Base-by-base conservation (phyloP, 1,140 invertebrate species). In the Subanguina moxae region DNA sequence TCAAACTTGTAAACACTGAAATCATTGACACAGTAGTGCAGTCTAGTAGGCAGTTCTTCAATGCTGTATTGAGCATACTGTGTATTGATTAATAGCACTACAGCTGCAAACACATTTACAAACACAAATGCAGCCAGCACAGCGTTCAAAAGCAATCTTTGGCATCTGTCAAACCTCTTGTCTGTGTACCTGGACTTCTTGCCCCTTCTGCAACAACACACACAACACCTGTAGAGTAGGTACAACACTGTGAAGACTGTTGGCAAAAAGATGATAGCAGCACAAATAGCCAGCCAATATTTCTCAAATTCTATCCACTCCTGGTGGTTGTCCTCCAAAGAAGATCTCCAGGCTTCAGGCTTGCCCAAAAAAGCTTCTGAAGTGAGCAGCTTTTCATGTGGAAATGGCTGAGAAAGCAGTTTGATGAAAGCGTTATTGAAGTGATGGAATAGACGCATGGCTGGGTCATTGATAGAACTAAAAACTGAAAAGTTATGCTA, bases 51-150 rank as follows among this genome's bases (percentile, higher is more conserved):
- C 57, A 80, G 67, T 67, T 80, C 66, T 25, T 78, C 80, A 38
- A 80, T 48, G 56, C 77, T 72, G 56, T 77, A 68, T 63, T 77
- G 65, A n/a, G 79, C 76, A 66, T 80, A 80, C 62, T 80, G 78
- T n/a, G 76, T 72, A 57, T 72, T 81, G 21, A 80, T 72, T 19
- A 80, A 59, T n/a, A 80, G 19, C 7, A 78, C 57, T 11, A 70
- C 76, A 30, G 80, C 72, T 66, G 69, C 70, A 62, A 80, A 80
- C 78, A 82, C 68, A 58, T 74, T 74, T 1, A 77, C 57, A 48
- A 76, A 45, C 19, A 82, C 70, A 46, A 80, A 70, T 23, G 71
- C 52, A 38, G 48, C 45, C 21, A 80, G 32, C 1, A 82, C 25
- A 21, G 67, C 25, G 61, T 80, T 81, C 27, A 81, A 59, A 21